Evolutionary conservation across 2,888 invertebrate genomes (phyloP), one percentile per base, ranked within the genome.

Genomic region (Hypena proboscidalis): DNA sequence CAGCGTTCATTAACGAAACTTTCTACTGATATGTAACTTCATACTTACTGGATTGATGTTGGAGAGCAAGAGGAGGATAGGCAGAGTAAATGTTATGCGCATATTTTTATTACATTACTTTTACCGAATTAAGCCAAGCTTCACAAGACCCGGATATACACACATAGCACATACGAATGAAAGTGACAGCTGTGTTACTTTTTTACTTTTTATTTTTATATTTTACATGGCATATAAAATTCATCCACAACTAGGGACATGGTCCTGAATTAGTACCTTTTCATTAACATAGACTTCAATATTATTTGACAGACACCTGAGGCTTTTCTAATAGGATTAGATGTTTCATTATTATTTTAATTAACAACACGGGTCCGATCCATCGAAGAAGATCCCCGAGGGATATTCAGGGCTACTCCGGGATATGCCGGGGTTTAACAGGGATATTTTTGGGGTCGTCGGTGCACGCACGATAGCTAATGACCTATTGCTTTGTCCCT

Each of bases 1-100:
- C 25, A 38, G 43, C 60, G 36, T 64, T 66, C 58, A 50, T 57
- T 69, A 70, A 48, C 43, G 52, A 43, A 64, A 66, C 53, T 66
- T 69, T 43, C 41, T 21, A 44, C 48, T 64, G 48, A 55, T 46
- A 42, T 47, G 61, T 62, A 52, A 53, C 56, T 58, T 56, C 32
- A 31, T 40, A 51, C 46, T 46, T 25, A 19, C 8, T 2, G 5
- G 5, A 6, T 15, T 45, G 47, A 47, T 25, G 49, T 35, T 7
- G 29, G 27, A 36, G 13, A n/a, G 11, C 23, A 36, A 9, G 44
- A 49, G 42, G 49, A 30, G 42, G 51, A 47, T 22, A 9, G 22
- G 26, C 46, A 22, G n/a, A n/a, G n/a, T n/a, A n/a, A n/a, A n/a
- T n/a, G n/a, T n/a, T n/a, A n/a, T n/a, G n/a, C n/a, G n/a, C n/a